Base-by-base conservation (phyloP, 2,797 vertebrate species). In the Myotis pilosus region DNA sequence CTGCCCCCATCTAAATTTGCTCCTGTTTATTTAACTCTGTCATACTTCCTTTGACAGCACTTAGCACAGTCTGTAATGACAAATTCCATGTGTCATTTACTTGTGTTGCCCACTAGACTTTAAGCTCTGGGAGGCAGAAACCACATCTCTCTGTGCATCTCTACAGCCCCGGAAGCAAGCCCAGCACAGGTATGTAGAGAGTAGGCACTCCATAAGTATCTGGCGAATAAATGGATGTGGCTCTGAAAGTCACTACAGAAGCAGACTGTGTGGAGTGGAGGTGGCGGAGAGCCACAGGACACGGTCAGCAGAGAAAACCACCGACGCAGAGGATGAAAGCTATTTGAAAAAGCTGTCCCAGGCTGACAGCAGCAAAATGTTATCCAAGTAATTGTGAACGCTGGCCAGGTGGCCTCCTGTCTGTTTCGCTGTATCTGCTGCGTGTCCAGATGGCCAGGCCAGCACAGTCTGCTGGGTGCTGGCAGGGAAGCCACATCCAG, bases 151-250 rank as follows among this genome's bases (percentile, higher is more conserved):
- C 47, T 6, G 44, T 6, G 87, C 6, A 13, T 69, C 36, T 20
- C 55, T 20, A 0, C 11, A 2, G 44, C 53, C 68, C 80, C 55
- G 28, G 76, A 49, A 75, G 33, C 71, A 33, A 55, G 83, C 60
- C 66, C 28, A 47, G 25, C 22, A 25, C 11, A 1, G 49, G 38
- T 1, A 1, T 41, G 38, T 1, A 16, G 8, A 28, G n/a, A 44
- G 69, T 0, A 22, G 55, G 8, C 9, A 2, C 38, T 25, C 74
- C 8, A 0, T 9, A 28, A 33, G 62, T 8, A 49, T 12, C 28
- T 30, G n/a, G 12, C 23, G 78, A 74, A 10, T 36, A 55, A 66
- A 57, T 0, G 44, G n/a, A 53, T 0, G 13, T 19, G 72, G 36
- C 36, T 47, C 69, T 74, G 44, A 23, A 20, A 71, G 57, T 30